phyloP scores from a whole-genome alignment of 2,888 invertebrate species.

The Gortyna flavago region DNA sequence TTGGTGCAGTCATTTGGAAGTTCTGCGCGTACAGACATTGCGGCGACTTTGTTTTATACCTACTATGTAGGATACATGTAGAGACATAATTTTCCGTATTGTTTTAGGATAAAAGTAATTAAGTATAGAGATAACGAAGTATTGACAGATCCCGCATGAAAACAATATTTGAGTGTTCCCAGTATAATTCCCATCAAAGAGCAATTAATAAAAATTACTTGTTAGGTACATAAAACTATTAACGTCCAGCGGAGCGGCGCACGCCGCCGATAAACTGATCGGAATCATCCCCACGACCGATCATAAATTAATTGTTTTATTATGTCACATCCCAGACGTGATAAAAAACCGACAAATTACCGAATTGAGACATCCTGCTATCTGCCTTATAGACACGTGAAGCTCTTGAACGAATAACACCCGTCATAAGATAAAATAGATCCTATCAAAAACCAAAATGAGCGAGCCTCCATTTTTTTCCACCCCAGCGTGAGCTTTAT shows the following conservation, averaged over 20 bases:
- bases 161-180: slow-evolving; percentile 72
- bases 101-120: background rate
- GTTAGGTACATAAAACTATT: slow-evolving; percentile 88
- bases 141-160: slow-evolving; percentile 80
- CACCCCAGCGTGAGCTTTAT: slow-evolving; percentile 86
- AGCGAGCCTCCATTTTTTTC: slow-evolving; percentile 78
- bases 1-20: too few relatives aligned
- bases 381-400: slow-evolving; percentile 85
- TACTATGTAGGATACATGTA: too few relatives aligned
- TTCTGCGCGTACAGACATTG: too few relatives aligned
- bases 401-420: slow-evolving; percentile 79
- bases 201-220: slow-evolving; percentile 89
- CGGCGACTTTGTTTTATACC: too few relatives aligned
- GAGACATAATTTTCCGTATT: background rate
- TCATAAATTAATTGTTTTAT: slow-evolving; percentile 90
- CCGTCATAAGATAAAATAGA: slow-evolving; percentile 82
- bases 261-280: slow-evolving; percentile 85
- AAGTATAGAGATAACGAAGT: background rate
- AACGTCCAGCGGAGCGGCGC: slow-evolving; percentile 84
- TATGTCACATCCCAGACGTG: slow-evolving; percentile 85
- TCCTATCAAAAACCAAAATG: slow-evolving; percentile 85
- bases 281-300: slow-evolving; percentile 82
- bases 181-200: slow-evolving; percentile 81
- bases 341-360: slow-evolving; percentile 88
- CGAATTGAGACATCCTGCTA: slow-evolving; percentile 89